Base-by-base conservation (phyloP, 2,797 vertebrate species). In the Cryptoprocta ferox region DNA sequence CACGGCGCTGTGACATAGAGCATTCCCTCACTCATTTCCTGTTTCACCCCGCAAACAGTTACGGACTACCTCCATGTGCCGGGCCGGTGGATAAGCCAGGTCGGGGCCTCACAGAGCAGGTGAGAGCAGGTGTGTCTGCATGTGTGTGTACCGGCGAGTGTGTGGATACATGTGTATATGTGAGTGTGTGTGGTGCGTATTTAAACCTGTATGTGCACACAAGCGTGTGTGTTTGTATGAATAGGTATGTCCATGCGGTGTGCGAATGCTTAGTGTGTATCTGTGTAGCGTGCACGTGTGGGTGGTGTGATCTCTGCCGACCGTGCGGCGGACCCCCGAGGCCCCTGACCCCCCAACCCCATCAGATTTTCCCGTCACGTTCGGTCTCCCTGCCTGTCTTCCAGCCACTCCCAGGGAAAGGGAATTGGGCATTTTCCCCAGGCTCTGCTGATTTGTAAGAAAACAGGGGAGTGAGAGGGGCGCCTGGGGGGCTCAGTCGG, bases 1-100 rank as follows among this genome's bases (percentile, higher is more conserved):
- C 26, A 9, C 0, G 5, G 84, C 0, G 6, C 53, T 59, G 4
- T 42, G 65, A 37, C 37, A 35, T 0, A 0, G 21, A 42, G 19
- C 42, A 15, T 39, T 4, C n/a, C 15, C 5, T 28, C 71, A 61
- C 13, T 32, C 32, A 10, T 14, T 88, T 42, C 42, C 19, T 28
- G 42, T 45, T 2, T 59, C 24, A 3, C 3, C 5, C 28, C 39
- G n/a, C 28, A 3, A 19, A 4, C 1, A 39, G 83, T 26, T 28
- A 26, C 3, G 10, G 73, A 42, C 18, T 15, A 11, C 32, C 56
- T 18, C 3, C 48, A 7, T 1, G 18, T 2, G 5, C 35, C 70
- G 32, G 45, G 26, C 39, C 32, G 6, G 1, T 0, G 0, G 48
- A 45, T 6, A 28, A 66, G 65, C 28, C 56, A 9, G 13, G 11